A percentile compares a stretch with the other conserved stretches of the same genome.
Evolutionary conservation across 2,113 vertebrate genomes (phyloP).

Genomic region (Orcinus orca): DNA sequence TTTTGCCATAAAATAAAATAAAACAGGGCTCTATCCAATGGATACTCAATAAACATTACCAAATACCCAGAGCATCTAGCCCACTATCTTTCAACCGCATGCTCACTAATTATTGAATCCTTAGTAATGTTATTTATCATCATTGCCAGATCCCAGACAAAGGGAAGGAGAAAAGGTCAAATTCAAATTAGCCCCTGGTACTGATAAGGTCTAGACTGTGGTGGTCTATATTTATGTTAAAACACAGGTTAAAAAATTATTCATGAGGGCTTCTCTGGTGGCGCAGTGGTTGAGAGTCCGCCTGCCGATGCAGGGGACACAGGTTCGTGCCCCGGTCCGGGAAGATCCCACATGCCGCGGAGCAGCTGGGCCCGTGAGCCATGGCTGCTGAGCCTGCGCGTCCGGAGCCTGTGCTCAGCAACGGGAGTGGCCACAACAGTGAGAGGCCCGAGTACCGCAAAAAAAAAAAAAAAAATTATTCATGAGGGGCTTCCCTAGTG

Average conservation of each 20-base stretch:
- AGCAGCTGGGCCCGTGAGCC: too few relatives aligned
- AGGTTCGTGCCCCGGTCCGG: too few relatives aligned
- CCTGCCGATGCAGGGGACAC: too few relatives aligned
- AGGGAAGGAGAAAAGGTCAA: neutral
- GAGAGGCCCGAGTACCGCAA: too few relatives aligned
- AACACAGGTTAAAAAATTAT: neutral
- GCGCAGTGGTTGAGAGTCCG: too few relatives aligned
- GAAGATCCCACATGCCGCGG: too few relatives aligned
- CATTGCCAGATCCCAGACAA: neutral
- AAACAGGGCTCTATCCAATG: neutral
- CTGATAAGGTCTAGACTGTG: neutral
- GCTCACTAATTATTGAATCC: neutral
- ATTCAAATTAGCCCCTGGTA: neutral
- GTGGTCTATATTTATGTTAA: neutral
- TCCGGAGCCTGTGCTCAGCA: too few relatives aligned
- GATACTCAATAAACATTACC: neutral
- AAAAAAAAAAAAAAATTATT: neutral
- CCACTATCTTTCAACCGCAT: neutral
- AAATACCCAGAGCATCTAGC: neutral
- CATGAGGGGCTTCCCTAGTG: neutral
- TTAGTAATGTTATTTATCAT: neutral
- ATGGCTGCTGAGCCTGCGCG: too few relatives aligned
- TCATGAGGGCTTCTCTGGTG: neutral
- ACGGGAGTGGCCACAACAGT: too few relatives aligned
- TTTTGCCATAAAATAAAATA: neutral